Conservation (phyloP, 2,113 vertebrate genomes). For the Gila orcuttii region DNA sequence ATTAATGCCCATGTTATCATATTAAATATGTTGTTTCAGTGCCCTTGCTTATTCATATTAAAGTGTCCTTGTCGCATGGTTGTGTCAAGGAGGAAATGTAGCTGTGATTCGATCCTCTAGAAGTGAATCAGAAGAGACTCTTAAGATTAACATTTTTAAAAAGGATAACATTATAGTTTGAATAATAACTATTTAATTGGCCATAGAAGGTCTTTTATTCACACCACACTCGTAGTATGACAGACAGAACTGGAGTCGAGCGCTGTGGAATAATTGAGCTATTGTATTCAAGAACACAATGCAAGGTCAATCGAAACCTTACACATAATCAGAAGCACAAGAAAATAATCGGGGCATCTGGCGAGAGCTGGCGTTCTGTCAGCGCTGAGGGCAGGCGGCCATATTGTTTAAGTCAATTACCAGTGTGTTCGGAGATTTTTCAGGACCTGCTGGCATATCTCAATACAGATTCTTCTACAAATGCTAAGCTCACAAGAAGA, state of each 20-base stretch:
- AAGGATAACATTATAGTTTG: slow-evolving; percentile 58
- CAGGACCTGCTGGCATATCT: slow-evolving; percentile 70
- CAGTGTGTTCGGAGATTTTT: slow-evolving; percentile 74
- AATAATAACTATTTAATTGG: slow-evolving; percentile 51
- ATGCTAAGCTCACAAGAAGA: background rate
- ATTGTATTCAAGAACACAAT: slow-evolving; percentile 68
- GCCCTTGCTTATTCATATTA: no score
- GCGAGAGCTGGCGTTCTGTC: slow-evolving; percentile 66
- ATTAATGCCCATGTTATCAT: background rate
- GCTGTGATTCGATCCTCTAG: slow-evolving; percentile 58
- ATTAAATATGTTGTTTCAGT: background rate
- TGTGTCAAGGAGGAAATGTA: no score
- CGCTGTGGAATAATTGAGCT: slow-evolving; percentile 71
- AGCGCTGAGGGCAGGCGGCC: slow-evolving; percentile 65
- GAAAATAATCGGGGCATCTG: slow-evolving; percentile 77
- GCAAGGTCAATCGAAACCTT: slow-evolving; percentile 70
- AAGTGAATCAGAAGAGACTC: slow-evolving; percentile 28
- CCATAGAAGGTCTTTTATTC: slow-evolving; percentile 61
- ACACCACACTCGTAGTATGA: slow-evolving; percentile 17
- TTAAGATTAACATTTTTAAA: slow-evolving; percentile 28
- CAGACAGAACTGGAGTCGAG: background rate
- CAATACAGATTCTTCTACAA: slow-evolving; percentile 49
- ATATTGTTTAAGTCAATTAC: slow-evolving; percentile 77
- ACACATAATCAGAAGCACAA: slow-evolving; percentile 75
- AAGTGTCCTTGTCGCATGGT: background rate